These are phyloP conservation scores for Pachydiplax longipennis DNA, from an alignment of 2,888 invertebrate genomes.

Conservation along the genomic window DNA sequence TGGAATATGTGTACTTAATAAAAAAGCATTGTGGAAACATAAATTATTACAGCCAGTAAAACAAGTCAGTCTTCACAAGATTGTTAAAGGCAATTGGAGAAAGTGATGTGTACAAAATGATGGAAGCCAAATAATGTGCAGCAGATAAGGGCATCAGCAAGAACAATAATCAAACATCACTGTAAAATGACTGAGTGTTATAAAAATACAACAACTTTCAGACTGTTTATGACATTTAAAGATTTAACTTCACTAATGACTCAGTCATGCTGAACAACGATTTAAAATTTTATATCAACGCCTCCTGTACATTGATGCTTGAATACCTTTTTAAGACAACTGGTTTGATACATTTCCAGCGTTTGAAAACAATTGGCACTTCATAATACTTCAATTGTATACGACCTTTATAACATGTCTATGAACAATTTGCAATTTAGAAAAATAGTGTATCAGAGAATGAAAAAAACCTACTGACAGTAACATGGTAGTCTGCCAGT, in stretches of 20 bases:
- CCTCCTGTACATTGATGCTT: neutral
- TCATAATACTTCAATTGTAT: conserved; percentile 13
- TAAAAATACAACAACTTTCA: neutral
- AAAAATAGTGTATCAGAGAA: neutral
- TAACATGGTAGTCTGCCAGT: neutral
- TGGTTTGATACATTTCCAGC: neutral
- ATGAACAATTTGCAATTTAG: conserved; percentile 6
- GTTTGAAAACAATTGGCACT: neutral
- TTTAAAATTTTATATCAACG: neutral
- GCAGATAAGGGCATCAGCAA: neutral
- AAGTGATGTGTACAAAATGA: neutral
- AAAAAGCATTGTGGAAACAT: conserved; percentile 20
- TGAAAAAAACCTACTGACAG: neutral
- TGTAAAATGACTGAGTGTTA: neutral
- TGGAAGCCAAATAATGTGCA: neutral
- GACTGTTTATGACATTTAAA: neutral
- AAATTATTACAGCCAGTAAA: conserved; percentile 40
- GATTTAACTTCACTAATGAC: neutral
- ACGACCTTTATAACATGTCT: neutral
- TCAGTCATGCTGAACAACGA: neutral
- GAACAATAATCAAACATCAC: neutral
- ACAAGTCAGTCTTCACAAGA: conserved; percentile 40
- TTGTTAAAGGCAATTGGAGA: conserved; percentile 22
- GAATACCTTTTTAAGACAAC: neutral
- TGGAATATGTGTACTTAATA: neutral